Conservation (phyloP, 2,113 vertebrate genomes). For the Brachypodius melanocephalos region DNA sequence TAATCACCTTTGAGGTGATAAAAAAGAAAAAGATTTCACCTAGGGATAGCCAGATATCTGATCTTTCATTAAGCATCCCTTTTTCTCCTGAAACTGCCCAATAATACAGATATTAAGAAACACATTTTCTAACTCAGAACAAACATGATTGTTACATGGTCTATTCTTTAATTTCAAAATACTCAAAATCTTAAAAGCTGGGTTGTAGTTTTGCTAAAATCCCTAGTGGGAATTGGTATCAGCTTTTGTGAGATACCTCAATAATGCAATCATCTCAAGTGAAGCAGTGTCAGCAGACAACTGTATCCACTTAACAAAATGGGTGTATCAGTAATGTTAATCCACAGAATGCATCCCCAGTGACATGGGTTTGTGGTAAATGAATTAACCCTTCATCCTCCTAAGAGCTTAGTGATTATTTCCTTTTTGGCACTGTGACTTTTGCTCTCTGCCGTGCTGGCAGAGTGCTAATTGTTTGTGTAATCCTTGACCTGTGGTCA, state of each 20-base stretch:
- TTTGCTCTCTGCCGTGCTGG: not conserved
- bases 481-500: not conserved
- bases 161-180: not conserved
- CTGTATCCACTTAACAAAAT: not conserved
- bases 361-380: not conserved
- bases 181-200: not conserved
- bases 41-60: not conserved
- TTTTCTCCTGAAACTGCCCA: not conserved
- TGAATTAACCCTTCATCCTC: not conserved
- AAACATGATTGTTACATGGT: rapidly evolving
- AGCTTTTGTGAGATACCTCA: not conserved
- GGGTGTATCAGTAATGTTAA: not conserved
- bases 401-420: not conserved
- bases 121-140: not conserved
- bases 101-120: not conserved
- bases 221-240: not conserved
- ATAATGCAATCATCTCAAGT: not conserved
- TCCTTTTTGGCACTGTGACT: not conserved
- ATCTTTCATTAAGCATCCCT: not conserved
- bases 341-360: not conserved
- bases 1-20: not conserved
- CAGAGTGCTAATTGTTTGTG: not conserved
- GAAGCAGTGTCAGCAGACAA: not conserved
- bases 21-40: not conserved
- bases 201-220: not conserved